phyloP scores from a whole-genome alignment of 2,888 invertebrate species.

The Allygus modestus region DNA sequence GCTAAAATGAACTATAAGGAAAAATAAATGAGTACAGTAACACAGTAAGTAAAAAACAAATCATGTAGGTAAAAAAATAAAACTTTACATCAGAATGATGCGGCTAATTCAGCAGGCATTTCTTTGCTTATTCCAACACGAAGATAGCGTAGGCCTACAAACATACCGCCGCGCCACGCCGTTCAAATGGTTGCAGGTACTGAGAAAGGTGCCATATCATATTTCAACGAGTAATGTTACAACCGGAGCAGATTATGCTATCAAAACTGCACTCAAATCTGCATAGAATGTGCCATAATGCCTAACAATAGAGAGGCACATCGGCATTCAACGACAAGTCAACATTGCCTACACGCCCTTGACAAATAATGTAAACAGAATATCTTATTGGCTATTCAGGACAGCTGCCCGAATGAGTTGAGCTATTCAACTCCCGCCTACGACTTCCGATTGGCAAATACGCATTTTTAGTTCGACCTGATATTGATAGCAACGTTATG shows the following conservation, averaged over 20 bases:
- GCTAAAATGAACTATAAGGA: no score
- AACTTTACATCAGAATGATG: no score
- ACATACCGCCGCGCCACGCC: no score
- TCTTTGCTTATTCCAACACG: no score
- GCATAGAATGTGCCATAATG: constrained; percentile 38
- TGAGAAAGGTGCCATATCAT: constrained; percentile 3
- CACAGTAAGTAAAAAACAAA: no score
- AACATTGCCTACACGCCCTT: neutral
- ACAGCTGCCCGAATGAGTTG: neutral
- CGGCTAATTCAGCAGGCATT: no score
- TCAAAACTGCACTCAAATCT: constrained; percentile 15
- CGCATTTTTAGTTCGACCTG: neutral
- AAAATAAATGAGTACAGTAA: no score
- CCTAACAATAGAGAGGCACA: neutral
- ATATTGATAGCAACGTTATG: no score
- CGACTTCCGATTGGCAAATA: constrained; percentile 32
- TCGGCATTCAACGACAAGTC: neutral
- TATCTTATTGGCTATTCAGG: neutral
- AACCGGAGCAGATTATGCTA: constrained; percentile 19
- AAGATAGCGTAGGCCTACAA: no score
- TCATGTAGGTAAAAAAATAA: no score
- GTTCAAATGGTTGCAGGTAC: no score
- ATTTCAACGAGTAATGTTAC: constrained; percentile 11
- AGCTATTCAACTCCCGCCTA: neutral
- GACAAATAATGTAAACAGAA: constrained; percentile 2